Conservation (phyloP, 2,797 vertebrate genomes). For the Pachyuromys duprasi region DNA sequence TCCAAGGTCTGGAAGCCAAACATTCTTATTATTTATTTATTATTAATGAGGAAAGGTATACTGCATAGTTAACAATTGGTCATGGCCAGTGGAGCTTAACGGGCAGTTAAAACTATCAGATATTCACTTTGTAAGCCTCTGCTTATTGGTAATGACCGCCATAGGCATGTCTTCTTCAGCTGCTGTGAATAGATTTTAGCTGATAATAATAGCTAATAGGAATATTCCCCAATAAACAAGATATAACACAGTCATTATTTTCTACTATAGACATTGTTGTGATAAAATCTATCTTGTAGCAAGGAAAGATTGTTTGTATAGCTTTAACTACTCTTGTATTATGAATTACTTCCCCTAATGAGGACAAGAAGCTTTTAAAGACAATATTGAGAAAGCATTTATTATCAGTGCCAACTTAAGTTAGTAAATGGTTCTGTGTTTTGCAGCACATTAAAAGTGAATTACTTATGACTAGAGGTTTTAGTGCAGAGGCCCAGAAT, state of each 20-base stretch:
- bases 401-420: slow-evolving; percentile 23
- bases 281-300: slow-evolving; percentile 64
- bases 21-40: slow-evolving; percentile 41
- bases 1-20: not conserved
- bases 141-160: slow-evolving; percentile 51
- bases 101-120: slow-evolving; percentile 55
- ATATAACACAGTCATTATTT: slow-evolving; percentile 64
- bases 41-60: slow-evolving; percentile 42
- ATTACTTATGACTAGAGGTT: not conserved
- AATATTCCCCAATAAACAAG: slow-evolving; percentile 63
- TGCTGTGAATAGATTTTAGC: slow-evolving; percentile 35
- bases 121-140: slow-evolving; percentile 63
- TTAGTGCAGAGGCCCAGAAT: not conserved
- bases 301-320: slow-evolving; percentile 58
- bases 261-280: slow-evolving; percentile 47
- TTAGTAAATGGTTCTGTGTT: slow-evolving; percentile 16
- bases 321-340: slow-evolving; percentile 37
- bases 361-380: slow-evolving; percentile 57
- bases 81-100: slow-evolving; percentile 47
- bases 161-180: slow-evolving; percentile 36
- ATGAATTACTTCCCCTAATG: slow-evolving; percentile 61
- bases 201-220: slow-evolving; percentile 52
- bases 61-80: not conserved
- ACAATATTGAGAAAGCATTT: slow-evolving; percentile 57
- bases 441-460: slow-evolving; percentile 47